These are phyloP conservation scores for Drepana arcuata DNA, from an alignment of 1,140 invertebrate genomes.

Conservation along the genomic window DNA sequence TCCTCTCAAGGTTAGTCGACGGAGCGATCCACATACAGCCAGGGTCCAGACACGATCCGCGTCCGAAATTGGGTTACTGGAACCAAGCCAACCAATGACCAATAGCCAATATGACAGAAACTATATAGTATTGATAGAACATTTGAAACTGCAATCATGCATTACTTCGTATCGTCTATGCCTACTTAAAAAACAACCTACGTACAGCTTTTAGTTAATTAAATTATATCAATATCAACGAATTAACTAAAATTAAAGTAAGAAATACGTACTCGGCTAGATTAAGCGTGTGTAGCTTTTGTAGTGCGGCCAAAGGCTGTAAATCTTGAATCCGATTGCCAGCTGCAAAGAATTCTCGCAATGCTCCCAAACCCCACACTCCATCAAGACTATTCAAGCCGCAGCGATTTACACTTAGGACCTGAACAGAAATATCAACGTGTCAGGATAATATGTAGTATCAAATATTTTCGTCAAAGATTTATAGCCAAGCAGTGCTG, in stretches of 20 bases:
- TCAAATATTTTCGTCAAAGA: no score
- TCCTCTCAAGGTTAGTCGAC: constrained; percentile 35
- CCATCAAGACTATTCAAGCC: constrained; percentile 77
- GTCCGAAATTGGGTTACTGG: constrained; percentile 51
- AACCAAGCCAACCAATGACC: no score
- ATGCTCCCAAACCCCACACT: constrained; percentile 74
- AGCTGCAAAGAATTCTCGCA: constrained; percentile 75
- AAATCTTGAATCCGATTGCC: constrained; percentile 75
- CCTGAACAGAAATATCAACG: constrained; percentile 61
- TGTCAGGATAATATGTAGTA: no score
- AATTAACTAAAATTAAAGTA: constrained; percentile 7
- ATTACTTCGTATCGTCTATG: no score
- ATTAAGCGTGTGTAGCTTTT: constrained; percentile 69
- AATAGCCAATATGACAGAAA: no score
- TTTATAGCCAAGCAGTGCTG: no score
- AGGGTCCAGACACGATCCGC: constrained; percentile 50
- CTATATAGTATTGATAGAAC: no score
- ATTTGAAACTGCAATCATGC: no score
- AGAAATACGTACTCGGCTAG: constrained; percentile 58
- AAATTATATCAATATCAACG: no score
- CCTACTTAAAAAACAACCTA: no score
- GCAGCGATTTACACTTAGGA: constrained; percentile 77
- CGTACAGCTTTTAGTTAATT: no score
- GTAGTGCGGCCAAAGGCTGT: constrained; percentile 70
- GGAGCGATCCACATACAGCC: constrained; percentile 43